Evolutionary conservation across 2,113 vertebrate species (phyloP).

Genomic region (Notothenia rossii): DNA sequence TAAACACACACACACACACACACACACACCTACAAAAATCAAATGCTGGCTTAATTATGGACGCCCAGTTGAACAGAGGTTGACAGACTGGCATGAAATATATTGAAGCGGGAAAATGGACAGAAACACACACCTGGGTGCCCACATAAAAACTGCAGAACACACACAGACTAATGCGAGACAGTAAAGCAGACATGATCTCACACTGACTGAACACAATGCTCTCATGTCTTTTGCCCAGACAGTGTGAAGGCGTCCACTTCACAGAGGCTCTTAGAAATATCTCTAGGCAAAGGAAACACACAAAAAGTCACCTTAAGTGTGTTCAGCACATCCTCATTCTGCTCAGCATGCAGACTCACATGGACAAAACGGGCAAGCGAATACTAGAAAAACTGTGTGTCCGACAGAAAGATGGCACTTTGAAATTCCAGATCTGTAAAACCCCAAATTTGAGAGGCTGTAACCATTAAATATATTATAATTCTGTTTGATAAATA

Average conservation of each 20-base stretch:
- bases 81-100: conserved; percentile 38
- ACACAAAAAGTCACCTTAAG: not conserved
- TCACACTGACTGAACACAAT: conserved; percentile 30
- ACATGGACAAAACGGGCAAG: conserved; percentile 30
- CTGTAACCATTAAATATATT: no score
- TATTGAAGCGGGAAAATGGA: conserved; percentile 15
- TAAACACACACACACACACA: conserved; percentile 13
- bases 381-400: not conserved
- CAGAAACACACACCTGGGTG: conserved; percentile 1
- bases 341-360: not conserved
- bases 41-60: conserved; percentile 30
- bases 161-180: conserved; percentile 17
- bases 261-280: not conserved
- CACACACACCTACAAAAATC: not conserved
- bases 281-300: conserved; percentile 1
- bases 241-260: conserved; percentile 19
- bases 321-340: conserved; percentile 15
- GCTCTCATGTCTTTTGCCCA: conserved; percentile 12
- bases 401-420: not conserved
- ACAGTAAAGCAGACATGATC: conserved; percentile 24
- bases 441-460: no score
- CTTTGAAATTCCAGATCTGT: conserved; percentile 10
- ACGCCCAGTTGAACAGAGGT: conserved; percentile 9
- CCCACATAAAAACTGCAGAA: not conserved
- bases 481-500: no score